Conservation (phyloP, 2,888 invertebrate genomes). For the Liopterus haemorrhoidalis region DNA sequence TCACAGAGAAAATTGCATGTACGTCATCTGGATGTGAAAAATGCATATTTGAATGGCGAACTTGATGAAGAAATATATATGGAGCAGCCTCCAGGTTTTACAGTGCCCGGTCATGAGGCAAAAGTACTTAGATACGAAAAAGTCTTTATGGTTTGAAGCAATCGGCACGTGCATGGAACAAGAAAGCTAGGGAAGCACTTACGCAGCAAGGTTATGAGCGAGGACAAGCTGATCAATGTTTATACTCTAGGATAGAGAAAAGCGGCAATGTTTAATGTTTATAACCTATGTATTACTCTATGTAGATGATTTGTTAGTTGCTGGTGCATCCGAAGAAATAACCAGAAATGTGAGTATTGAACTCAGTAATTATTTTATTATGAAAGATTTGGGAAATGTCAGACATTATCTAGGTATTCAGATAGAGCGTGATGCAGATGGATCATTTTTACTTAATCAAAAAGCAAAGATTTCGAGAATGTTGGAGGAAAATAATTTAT, state of each 20-base stretch:
- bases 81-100: slow-evolving; percentile 28
- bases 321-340: slow-evolving; percentile 4
- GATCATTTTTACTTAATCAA: slow-evolving; percentile 7
- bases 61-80: slow-evolving; percentile 29
- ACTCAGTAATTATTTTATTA: slow-evolving; percentile 7
- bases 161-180: slow-evolving; percentile 33
- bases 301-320: slow-evolving; percentile 8
- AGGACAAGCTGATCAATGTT: slow-evolving; percentile 10
- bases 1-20: slow-evolving; percentile 18
- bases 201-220: slow-evolving; percentile 10
- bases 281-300: slow-evolving; percentile 7
- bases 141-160: slow-evolving; percentile 37
- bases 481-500: neutral
- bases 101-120: neutral
- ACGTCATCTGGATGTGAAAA: slow-evolving; percentile 5
- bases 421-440: slow-evolving; percentile 1
- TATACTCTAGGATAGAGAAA: slow-evolving; percentile 8
- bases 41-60: slow-evolving; percentile 30
- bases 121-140: slow-evolving; percentile 25
- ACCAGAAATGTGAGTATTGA: slow-evolving; percentile 6
- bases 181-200: slow-evolving; percentile 28
- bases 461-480: slow-evolving; percentile 1
- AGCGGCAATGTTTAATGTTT: too few relatives aligned
- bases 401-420: slow-evolving; percentile 9
- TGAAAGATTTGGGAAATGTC: slow-evolving; percentile 2